A percentile compares a stretch with the other conserved stretches of the same genome.
Evolutionary conservation across 2,888 invertebrate species (phyloP).

Genomic region (Liopterus haemorrhoidalis): DNA sequence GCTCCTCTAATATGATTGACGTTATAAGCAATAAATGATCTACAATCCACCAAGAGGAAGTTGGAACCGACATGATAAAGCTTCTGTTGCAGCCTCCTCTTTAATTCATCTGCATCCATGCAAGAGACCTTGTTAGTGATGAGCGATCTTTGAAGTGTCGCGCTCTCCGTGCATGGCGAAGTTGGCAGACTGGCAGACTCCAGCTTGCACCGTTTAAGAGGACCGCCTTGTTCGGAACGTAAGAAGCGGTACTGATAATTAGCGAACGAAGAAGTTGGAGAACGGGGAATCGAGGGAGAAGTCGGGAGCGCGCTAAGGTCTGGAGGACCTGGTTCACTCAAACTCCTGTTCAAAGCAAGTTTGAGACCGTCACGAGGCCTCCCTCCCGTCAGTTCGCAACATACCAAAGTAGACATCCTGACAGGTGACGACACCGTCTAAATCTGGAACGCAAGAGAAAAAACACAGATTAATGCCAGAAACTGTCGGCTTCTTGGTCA

Average conservation of each 20-base stretch:
- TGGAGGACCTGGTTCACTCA: constrained; percentile 52
- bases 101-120: constrained; percentile 50
- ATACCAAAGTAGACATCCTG: constrained; percentile 50
- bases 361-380: constrained; percentile 52
- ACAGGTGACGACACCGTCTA: constrained; percentile 41
- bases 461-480: constrained; percentile 39
- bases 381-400: constrained; percentile 47
- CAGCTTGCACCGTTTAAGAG: constrained; percentile 52
- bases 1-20: constrained; percentile 62
- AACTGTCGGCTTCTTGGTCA: constrained; percentile 6
- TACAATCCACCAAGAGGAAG: constrained; percentile 57
- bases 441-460: constrained; percentile 44
- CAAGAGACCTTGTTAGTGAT: constrained; percentile 50
- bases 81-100: constrained; percentile 42
- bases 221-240: too few species aligned
- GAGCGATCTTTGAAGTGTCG: constrained; percentile 49
- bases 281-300: constrained; percentile 14
- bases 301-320: constrained; percentile 10
- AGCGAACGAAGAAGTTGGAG: constrained; percentile 18
- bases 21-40: constrained; percentile 66
- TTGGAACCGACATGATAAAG: constrained; percentile 35
- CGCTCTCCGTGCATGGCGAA: constrained; percentile 53
- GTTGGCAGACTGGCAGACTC: constrained; percentile 49
- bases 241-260: constrained; percentile 34
- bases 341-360: constrained; percentile 52